Base-by-base conservation (phyloP, 2,113 vertebrate species). In the Sebastes fasciatus region DNA sequence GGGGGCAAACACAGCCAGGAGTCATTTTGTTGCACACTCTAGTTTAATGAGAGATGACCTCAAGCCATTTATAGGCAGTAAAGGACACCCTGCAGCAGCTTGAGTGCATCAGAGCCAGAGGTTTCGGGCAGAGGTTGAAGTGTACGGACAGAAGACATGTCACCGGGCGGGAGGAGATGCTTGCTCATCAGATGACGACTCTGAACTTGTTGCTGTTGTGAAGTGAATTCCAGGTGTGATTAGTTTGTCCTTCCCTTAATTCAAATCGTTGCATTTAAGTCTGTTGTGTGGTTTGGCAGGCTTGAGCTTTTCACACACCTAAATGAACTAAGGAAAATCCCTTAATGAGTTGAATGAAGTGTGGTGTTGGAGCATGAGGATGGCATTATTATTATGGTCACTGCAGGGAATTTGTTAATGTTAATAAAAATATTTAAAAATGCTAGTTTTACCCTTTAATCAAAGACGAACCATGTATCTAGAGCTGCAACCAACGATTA, bases 41-140 rank as follows among this genome's bases (percentile, higher is more conserved):
- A 34, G 72, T 88, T 93, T 93, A 93, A 94, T 89, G 90, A 87
- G 79, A 86, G 81, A 93, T 92, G 94, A 93, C 92, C 91, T 93
- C 43, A 63, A 90, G 88, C 79, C 82, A 91, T 95, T 95, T 90
- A 91, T 64, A 81, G 91, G 87, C 90, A 40, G 75, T 94, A 88
- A 93, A 93, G 70, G 80, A 91, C 84, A 82, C 74, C 76, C 61
- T 80, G 79, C 62, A 78, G 80, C 77, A 83, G 88, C 88, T 91
- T 89, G 68, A 91, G 86, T 82, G 70, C 75, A 86, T 85, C 77
- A 81, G 88, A 89, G 75, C 42, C 83, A 57, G 66, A 79, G 34
- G 34, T 34, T 34, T 34, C 34, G 34, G 34, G 34, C 34, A 34
- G 34, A 34, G 81, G 87, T 82, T 74, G 46, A 79, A 88, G 67